Conservation (phyloP, 2,888 invertebrate genomes). For the Luffia ferchaultella region DNA sequence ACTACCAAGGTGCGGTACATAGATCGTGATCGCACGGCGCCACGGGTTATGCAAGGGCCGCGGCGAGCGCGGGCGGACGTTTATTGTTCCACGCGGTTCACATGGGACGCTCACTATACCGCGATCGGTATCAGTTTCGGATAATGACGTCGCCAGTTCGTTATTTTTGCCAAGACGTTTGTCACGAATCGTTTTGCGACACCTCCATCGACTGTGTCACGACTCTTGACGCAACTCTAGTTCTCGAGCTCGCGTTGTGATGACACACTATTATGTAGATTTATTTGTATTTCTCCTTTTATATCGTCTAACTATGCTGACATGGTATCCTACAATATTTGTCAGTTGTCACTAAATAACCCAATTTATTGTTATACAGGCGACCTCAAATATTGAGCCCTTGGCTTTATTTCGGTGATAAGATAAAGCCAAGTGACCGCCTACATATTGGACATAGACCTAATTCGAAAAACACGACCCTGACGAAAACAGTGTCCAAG, state of each 20-base stretch:
- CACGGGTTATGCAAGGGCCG: conserved; percentile 37
- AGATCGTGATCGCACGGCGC: conserved; percentile 38
- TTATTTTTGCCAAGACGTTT: conserved; percentile 41
- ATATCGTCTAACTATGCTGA: too few species aligned
- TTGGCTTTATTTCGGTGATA: too few species aligned
- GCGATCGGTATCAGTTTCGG: conserved; percentile 35
- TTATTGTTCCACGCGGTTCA: conserved; percentile 18
- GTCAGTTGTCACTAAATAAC: too few species aligned
- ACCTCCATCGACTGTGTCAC: conserved; percentile 29
- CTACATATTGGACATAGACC: too few species aligned
- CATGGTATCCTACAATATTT: too few species aligned
- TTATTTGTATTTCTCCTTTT: neutral
- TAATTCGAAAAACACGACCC: too few species aligned
- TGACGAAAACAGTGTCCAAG: too few species aligned
- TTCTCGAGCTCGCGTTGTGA: neutral
- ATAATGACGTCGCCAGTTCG: conserved; percentile 31
- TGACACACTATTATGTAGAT: neutral
- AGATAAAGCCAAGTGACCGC: too few species aligned
- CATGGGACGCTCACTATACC: conserved; percentile 15
- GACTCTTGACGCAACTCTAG: conserved; percentile 35
- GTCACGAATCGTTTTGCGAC: conserved; percentile 35
- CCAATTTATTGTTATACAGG: too few species aligned
- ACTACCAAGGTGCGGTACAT: neutral
- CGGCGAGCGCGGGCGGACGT: conserved; percentile 21
- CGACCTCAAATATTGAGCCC: too few species aligned